Percentiles rank a stretch among this genome's conserved stretches.
These are phyloP conservation scores for Chrysotoxum bicinctum DNA, from an alignment of 2,888 invertebrate genomes.

Conservation along the genomic window DNA sequence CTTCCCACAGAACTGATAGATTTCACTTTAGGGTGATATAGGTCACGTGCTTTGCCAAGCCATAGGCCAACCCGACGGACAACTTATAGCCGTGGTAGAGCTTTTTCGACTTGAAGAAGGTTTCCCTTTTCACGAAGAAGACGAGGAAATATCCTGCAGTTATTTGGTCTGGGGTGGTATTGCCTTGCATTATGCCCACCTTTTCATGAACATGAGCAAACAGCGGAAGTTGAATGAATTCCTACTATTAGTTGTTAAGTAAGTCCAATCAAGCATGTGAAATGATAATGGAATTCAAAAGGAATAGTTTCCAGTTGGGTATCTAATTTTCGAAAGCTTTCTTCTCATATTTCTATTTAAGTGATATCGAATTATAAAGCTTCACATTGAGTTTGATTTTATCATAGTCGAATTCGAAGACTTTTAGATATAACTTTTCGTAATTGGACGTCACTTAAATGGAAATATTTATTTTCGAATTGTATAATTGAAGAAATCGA, in stretches of 20 bases:
- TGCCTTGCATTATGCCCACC: constrained; percentile 86
- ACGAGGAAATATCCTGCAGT: constrained; percentile 86
- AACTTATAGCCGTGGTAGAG: constrained; percentile 86
- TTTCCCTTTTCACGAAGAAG: constrained; percentile 85
- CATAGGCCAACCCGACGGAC: constrained; percentile 85
- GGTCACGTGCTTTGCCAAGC: constrained; percentile 85
- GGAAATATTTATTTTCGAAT: background rate
- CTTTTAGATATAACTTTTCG: too few relatives aligned
- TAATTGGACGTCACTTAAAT: too few relatives aligned
- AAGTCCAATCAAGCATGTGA: constrained; percentile 78
- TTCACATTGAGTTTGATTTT: too few relatives aligned
- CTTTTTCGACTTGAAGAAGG: constrained; percentile 84
- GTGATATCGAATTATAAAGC: too few relatives aligned
- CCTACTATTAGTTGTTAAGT: constrained; percentile 91
- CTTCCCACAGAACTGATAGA: background rate
- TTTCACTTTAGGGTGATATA: constrained; percentile 78
- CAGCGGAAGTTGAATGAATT: constrained; percentile 90
- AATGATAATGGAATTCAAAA: background rate
- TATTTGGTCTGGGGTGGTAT: constrained; percentile 88
- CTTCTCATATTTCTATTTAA: too few relatives aligned
- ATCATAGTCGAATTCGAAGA: too few relatives aligned
- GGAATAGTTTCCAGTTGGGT: too few relatives aligned
- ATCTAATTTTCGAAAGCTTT: background rate
- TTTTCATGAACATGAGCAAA: constrained; percentile 87
- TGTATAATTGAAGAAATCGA: background rate